Conservation (phyloP, 2,797 vertebrate genomes). For the Oreochromis grahami region DNA sequence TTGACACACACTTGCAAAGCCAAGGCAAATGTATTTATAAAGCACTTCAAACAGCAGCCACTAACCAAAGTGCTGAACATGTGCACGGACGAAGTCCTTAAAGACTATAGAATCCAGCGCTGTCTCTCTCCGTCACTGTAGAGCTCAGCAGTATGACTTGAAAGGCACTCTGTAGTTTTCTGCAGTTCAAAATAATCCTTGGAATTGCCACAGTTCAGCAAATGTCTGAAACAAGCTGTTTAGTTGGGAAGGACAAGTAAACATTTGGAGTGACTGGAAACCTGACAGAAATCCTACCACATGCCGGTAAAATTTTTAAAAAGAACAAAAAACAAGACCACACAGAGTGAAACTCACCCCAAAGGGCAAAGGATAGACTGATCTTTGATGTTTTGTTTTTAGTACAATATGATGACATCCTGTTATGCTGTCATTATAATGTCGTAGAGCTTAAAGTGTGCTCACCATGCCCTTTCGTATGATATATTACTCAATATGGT, state of each 20-base stretch:
- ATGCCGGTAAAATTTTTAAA: rapidly evolving
- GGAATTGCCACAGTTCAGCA: background rate
- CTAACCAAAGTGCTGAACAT: background rate
- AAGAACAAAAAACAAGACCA: background rate
- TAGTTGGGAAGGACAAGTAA: background rate
- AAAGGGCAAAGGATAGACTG: background rate
- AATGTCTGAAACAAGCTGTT: background rate
- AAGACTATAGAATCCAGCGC: background rate
- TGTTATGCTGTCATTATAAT: background rate
- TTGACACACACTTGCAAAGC: background rate
- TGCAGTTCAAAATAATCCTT: background rate
- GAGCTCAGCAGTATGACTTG: rapidly evolving
- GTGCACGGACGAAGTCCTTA: background rate
- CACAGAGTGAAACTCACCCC: background rate
- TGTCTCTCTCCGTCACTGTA: background rate
- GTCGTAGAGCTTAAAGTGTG: background rate
- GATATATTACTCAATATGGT: background rate
- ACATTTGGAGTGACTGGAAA: background rate
- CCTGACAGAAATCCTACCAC: background rate
- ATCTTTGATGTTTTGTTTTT: background rate
- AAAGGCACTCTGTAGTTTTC: background rate
- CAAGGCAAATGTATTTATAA: background rate
- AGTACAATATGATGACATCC: background rate
- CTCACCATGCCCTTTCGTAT: background rate
- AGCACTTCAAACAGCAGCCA: background rate